Evolutionary conservation across 2,797 vertebrate species (phyloP), one percentile per base, ranked within the genome.

Genomic region (Pogonophryne albipinna): DNA sequence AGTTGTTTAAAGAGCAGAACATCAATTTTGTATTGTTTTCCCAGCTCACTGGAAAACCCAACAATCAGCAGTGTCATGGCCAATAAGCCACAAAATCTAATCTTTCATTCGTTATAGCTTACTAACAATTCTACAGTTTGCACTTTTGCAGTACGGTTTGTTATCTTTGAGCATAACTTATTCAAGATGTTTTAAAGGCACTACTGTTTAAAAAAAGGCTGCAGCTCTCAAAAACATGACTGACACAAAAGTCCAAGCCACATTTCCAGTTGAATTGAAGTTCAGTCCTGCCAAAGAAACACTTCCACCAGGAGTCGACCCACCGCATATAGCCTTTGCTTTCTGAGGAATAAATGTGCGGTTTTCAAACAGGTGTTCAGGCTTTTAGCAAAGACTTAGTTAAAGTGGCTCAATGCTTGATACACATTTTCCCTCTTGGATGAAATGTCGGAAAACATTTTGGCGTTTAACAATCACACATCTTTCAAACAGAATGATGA

Each of bases 281-380:
- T 46, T 60, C 20, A 57, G 14, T 42, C 23, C 67, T 83, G 81
- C 74, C 73, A 79, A 74, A 74, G 51, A 68, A 84, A 71, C 34
- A n/a, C 60, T 76, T 77, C 59, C 64, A 68, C 34, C 0, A 57
- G 83, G 83, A 85, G 50, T 5, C 46, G n/a, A 73, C 45, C 17
- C 49, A 49, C 66, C n/a, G 58, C 78, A 71, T 50, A 67, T 46
- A 59, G 76, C 75, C 52, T 74, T 74, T 64, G 34, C 66, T 77
- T 77, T 85, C 71, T 57, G 65, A 80, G 63, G 73, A 83, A 74
- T 73, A 76, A 79, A 89, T 80, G 71, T 63, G 58, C 4, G 6
- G 41, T 71, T 85, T 85, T 83, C 56, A 80, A 87, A 78, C 77
- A 87, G 76, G 83, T 88, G 80, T 82, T 81, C 69, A 44, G 66